phyloP scores from a whole-genome alignment of 2,113 vertebrate species.

The Colossoma macropomum region DNA sequence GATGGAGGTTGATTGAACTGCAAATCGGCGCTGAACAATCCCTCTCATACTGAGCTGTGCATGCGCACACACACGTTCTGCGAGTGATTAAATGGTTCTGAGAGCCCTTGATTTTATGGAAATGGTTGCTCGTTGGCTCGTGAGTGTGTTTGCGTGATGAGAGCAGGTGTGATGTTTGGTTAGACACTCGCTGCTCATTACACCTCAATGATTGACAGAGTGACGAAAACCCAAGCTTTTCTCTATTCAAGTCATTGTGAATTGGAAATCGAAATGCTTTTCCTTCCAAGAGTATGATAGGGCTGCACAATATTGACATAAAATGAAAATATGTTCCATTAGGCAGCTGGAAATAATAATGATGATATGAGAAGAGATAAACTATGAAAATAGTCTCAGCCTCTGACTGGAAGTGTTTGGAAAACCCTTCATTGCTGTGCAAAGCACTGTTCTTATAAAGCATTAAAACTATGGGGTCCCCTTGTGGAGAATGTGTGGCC shows the following conservation, averaged over 20 bases:
- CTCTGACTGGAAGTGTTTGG: no score
- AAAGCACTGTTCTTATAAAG: no score
- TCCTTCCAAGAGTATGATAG: no score
- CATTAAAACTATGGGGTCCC: no score
- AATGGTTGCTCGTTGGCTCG: slow-evolving; percentile 6
- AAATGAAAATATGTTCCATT: no score
- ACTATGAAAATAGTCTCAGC: no score
- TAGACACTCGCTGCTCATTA: neutral
- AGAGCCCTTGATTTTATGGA: slow-evolving; percentile 19
- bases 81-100: slow-evolving; percentile 3
- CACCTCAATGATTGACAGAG: neutral
- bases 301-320: no score
- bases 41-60: slow-evolving; percentile 5
- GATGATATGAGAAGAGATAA: no score
- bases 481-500: no score
- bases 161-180: slow-evolving; percentile 1
- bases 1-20: slow-evolving; percentile 17
- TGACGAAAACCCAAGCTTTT: neutral
- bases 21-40: slow-evolving; percentile 13
- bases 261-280: neutral
- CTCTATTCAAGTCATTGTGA: neutral
- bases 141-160: neutral
- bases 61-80: no score
- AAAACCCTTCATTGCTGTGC: no score
- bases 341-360: no score